Evolutionary conservation across 2,113 vertebrate genomes (phyloP).

Genomic region (Datnioides undecimradiatus): DNA sequence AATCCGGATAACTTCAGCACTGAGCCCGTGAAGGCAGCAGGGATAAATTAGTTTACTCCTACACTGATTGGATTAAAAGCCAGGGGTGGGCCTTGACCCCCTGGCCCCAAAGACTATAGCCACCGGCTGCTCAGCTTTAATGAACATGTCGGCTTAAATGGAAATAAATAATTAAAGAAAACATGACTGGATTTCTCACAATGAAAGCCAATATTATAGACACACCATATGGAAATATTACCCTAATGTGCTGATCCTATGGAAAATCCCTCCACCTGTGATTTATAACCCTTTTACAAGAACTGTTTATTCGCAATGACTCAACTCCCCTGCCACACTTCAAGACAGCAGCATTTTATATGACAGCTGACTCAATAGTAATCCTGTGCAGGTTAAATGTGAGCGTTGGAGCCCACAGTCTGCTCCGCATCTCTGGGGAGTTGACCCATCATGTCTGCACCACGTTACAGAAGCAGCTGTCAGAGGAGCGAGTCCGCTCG

Average conservation of each 20-base stretch:
- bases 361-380: constrained; percentile 74
- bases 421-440: constrained; percentile 37
- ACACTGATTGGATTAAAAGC: constrained; percentile 80
- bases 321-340: constrained; percentile 25
- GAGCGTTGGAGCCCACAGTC: constrained; percentile 42
- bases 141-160: constrained; percentile 29
- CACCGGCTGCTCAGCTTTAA: constrained; percentile 48
- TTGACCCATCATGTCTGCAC: constrained; percentile 22
- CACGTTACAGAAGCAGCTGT: not conserved
- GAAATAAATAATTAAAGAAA: constrained; percentile 32
- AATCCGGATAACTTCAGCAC: constrained; percentile 76
- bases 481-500: not conserved
- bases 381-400: constrained; percentile 67
- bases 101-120: constrained; percentile 30
- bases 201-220: not conserved
- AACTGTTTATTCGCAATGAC: constrained; percentile 45
- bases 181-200: not conserved
- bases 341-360: constrained; percentile 54
- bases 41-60: constrained; percentile 79
- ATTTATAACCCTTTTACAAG: constrained; percentile 36
- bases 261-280: not conserved
- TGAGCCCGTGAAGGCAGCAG: constrained; percentile 56
- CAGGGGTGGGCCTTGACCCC: constrained; percentile 48
- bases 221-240: constrained; percentile 7
- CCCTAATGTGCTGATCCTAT: not conserved